Base-by-base conservation (phyloP, 2,888 invertebrate species). In the Ganaspis brasiliensis region DNA sequence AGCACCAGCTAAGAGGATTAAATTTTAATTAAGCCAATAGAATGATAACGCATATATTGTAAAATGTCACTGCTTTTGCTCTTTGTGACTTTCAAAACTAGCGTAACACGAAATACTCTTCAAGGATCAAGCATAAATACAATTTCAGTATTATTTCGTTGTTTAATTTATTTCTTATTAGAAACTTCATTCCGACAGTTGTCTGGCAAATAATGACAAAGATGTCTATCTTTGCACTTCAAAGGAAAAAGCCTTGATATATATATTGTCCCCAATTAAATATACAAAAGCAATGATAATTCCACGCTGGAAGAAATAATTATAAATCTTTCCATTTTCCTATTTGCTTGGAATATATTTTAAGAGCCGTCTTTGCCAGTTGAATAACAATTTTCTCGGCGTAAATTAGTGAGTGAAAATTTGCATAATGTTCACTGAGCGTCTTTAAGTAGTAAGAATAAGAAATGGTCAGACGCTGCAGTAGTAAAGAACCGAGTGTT, bases 381-480 rank as follows among this genome's bases (percentile, higher is more conserved):
- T 59, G 16, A 61, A 61, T 35, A 61, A 37, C 16, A 35, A 16
- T 19, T 61, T 61, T 61, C 35, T 0, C 35, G 16, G 19, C 16
- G 61, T 37, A 61, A 61, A 35, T 59, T 59, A 59, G 31, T 5
- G 59, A 59, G 59, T 16, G 6, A 31, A 35, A 59, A 37, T 35
- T 31, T 9, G 31, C 37, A 61, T 37, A 37, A 61, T 61, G 61
- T 35, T 61, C 19, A 3, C 9, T 59, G 59, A 1, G 9, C 16
- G 61, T 35, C 61, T 35, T 31, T 61, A 61, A 61, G 61, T 61
- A 61, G 61, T 61, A 35, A 35, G 19, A 35, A 8, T 61, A 16
- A 37, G 61, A 61, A 61, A 61, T 61, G 61, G 61, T 61, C 61
- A 61, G 61, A 19, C 61, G 40, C 40, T 3, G 40, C 40, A 40